phyloP scores from a whole-genome alignment of 2,797 vertebrate genomes.

The Triplophysa yarkandensis region DNA sequence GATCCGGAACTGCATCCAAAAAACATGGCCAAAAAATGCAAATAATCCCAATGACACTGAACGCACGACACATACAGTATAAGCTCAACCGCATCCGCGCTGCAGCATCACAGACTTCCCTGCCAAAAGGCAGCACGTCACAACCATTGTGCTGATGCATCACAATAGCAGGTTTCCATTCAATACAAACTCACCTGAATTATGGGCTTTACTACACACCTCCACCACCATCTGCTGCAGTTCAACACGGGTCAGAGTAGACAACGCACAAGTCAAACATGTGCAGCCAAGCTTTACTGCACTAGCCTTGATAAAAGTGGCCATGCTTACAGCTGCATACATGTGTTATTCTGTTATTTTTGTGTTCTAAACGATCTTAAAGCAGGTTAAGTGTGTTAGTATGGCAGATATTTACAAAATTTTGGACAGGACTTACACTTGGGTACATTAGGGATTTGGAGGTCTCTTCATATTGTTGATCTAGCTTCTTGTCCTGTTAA shows the following conservation, averaged over 20 bases:
- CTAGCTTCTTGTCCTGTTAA: constrained; percentile 91
- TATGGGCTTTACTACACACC: constrained; percentile 78
- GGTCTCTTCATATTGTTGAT: constrained; percentile 91
- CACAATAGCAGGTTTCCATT: constrained; percentile 50
- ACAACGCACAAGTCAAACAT: constrained; percentile 75
- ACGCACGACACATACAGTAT: constrained; percentile 41
- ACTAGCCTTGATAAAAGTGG: constrained; percentile 34
- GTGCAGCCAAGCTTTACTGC: constrained; percentile 39
- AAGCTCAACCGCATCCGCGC: constrained; percentile 32
- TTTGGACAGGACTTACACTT: constrained; percentile 81
- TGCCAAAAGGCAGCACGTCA: constrained; percentile 24
- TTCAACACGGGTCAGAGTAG: constrained; percentile 75
- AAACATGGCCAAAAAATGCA: background rate
- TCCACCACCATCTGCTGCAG: constrained; percentile 85
- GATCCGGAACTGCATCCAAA: constrained; percentile 25
- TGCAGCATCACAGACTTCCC: background rate
- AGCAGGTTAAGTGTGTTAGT: constrained; percentile 27
- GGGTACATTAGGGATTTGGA: constrained; percentile 83
- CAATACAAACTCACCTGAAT: constrained; percentile 78
- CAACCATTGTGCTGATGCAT: constrained; percentile 3
- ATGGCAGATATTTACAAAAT: background rate
- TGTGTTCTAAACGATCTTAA: constrained; percentile 9
- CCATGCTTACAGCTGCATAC: constrained; percentile 37
- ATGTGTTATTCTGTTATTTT: constrained; percentile 31
- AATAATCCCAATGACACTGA: constrained; percentile 24